phyloP scores from a whole-genome alignment of 2,113 vertebrate species.

The Peromyscus maniculatus region DNA sequence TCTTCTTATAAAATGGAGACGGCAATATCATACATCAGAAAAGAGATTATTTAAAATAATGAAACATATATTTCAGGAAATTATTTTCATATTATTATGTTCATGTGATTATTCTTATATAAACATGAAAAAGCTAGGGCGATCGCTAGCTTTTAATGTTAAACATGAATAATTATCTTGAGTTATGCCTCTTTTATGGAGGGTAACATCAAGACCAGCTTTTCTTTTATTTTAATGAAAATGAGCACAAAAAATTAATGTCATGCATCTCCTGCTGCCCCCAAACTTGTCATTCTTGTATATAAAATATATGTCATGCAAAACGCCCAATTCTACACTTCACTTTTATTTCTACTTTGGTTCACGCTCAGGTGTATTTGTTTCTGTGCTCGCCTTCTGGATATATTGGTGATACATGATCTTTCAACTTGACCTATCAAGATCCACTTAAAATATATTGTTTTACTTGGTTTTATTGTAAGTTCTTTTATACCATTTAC shows the following conservation, averaged over 20 bases:
- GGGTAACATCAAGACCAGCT: background rate
- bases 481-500: background rate
- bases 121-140: background rate
- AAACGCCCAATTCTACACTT: background rate
- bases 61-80: too few relatives aligned
- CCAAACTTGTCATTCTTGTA: background rate
- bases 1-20: too few relatives aligned
- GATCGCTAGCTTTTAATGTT: background rate
- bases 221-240: background rate
- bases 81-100: too few relatives aligned
- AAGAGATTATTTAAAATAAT: too few relatives aligned
- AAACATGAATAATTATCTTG: background rate
- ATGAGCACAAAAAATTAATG: background rate
- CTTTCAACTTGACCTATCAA: background rate
- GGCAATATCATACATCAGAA: too few relatives aligned
- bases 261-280: background rate
- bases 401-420: background rate
- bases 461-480: background rate
- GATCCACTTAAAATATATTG: background rate
- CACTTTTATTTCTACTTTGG: background rate
- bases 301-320: background rate
- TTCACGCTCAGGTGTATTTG: background rate
- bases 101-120: too few relatives aligned
- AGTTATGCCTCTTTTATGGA: background rate
- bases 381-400: background rate